Base-by-base conservation (phyloP, 2,888 invertebrate species). In the Antheraea assamensis region DNA sequence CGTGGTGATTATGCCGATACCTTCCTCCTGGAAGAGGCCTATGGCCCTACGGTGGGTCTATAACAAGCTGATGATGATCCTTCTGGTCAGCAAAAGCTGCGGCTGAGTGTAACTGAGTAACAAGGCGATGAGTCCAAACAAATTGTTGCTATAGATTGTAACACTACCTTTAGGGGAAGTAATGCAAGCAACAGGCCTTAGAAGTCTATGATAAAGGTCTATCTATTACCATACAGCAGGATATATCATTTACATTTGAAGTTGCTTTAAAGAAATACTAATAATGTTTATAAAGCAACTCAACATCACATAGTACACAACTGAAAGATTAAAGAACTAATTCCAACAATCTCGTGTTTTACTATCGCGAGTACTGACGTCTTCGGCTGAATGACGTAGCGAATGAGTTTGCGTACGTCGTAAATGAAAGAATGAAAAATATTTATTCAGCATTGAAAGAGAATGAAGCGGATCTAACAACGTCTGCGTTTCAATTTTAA, bases 401-500 rank as follows among this genome's bases (percentile, higher is more conserved):
- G 68, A 68, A 35, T 68, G 68, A 68, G 68, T 68, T 68, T 68
- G 35, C 68, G 68, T 68, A 68, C 35, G 21, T 68, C 68, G 68
- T 68, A 68, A 68, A 68, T n/a, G 68, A 68, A 68, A 68, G 68
- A 68, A 68, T 35, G 35, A 35, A 68, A 68, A 68, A 68, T 68
- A 68, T 68, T 68, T 68, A 68, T 68, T 68, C 35, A 35, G n/a
- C n/a, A 35, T 35, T 35, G 19, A 68, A 68, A 68, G 35, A 68
- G 35, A 68, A 35, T 35, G 68, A 68, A 68, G 8, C 35, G 68
- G 35, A 68, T 68, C 35, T 68, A 68, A 35, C 35, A 42, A 68
- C 68, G 35, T 68, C 68, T 64, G 21, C 31, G n/a, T 35, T 68
- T 8, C 35, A 35, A 35, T 68, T 68, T 35, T 68, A 68, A 68